These are phyloP conservation scores for Melipona quadrifasciata DNA, from an alignment of 1,140 invertebrate genomes.

Conservation along the genomic window DNA sequence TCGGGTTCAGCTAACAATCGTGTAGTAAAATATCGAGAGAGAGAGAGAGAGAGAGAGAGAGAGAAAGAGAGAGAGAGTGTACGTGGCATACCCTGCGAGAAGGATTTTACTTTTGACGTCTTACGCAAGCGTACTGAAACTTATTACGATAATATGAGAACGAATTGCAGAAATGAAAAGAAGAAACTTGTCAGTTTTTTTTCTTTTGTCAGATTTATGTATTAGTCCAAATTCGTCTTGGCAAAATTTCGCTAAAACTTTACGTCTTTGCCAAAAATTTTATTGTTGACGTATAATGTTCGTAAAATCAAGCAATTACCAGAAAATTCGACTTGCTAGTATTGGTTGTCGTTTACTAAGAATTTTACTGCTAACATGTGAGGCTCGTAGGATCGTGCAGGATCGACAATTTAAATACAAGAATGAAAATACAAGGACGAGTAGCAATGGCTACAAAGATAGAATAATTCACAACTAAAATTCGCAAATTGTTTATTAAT, in stretches of 20 bases:
- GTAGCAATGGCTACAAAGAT: not conserved
- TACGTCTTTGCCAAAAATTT: too few relatives aligned
- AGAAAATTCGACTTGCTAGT: not conserved
- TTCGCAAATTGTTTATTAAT: not conserved
- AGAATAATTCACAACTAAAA: not conserved
- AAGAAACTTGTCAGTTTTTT: too few relatives aligned
- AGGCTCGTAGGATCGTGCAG: not conserved
- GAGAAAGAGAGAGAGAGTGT: not conserved
- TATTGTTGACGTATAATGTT: too few relatives aligned
- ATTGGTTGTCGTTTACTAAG: not conserved
- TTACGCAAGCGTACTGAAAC: not conserved
- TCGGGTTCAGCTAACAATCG: not conserved
- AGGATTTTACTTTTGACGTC: not conserved
- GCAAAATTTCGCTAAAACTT: too few relatives aligned
- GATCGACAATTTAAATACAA: not conserved
- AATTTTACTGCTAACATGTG: not conserved
- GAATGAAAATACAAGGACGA: not conserved
- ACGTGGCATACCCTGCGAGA: not conserved
- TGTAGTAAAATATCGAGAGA: not conserved
- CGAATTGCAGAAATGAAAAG: not conserved
- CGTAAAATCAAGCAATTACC: too few relatives aligned
- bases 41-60: not conserved
- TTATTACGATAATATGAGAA: not conserved
- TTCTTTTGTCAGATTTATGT: too few relatives aligned
- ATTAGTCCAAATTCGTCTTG: too few relatives aligned